phyloP scores from a whole-genome alignment of 2,797 vertebrate genomes.

The Crenichthys baileyi region DNA sequence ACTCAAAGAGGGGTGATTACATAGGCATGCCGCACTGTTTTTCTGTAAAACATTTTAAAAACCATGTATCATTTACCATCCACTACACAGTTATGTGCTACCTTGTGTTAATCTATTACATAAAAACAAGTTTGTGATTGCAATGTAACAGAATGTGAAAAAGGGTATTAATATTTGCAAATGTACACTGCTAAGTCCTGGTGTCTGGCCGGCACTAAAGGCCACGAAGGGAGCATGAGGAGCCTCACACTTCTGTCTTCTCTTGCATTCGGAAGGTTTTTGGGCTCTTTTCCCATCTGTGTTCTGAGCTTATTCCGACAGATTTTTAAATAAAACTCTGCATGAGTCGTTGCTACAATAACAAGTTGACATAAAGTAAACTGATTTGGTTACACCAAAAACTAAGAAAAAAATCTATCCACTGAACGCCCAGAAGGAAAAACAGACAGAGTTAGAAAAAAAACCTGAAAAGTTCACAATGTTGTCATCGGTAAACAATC shows the following conservation, averaged over 20 bases:
- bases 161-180: too few relatives aligned
- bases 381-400: not conserved
- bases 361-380: constrained; percentile 27
- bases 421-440: constrained; percentile 6
- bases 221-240: not conserved
- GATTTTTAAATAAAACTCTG: not conserved
- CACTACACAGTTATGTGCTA: too few relatives aligned
- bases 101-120: not conserved
- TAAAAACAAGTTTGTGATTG: not conserved
- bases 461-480: not conserved
- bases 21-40: too few relatives aligned
- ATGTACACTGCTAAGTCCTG: not conserved
- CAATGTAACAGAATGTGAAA: not conserved
- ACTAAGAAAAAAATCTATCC: not conserved
- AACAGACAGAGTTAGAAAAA: constrained; percentile 5
- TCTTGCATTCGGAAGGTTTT: not conserved
- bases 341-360: constrained; percentile 19
- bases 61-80: too few relatives aligned
- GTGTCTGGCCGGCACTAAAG: not conserved
- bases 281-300: not conserved
- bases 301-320: not conserved
- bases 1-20: too few relatives aligned
- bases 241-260: not conserved
- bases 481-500: constrained; percentile 26
- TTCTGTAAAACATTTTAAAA: too few relatives aligned